Percentiles rank a stretch among this genome's conserved stretches.
phyloP scores from a whole-genome alignment of 2,888 invertebrate genomes.

The Diabrotica balteata region DNA sequence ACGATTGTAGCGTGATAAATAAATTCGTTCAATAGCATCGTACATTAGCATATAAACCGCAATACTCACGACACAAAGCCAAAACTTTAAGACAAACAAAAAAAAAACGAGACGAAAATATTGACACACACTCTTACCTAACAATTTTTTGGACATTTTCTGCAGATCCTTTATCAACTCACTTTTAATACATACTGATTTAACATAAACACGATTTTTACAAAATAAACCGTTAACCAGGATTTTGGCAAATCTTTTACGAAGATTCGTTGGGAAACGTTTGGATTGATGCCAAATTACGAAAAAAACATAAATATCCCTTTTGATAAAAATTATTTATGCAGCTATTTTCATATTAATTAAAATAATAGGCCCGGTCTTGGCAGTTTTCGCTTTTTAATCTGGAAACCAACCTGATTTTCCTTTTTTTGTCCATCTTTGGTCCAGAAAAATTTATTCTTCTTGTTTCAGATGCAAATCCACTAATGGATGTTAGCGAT shows the following conservation, averaged over 20 bases:
- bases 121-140: constrained; percentile 5
- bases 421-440: too few relatives aligned
- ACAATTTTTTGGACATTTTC: constrained; percentile 9
- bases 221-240: constrained; percentile 6
- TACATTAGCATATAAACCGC: too few relatives aligned
- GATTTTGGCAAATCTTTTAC: constrained; percentile 9
- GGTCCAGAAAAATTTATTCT: too few relatives aligned
- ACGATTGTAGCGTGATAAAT: too few relatives aligned
- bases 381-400: too few relatives aligned
- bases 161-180: background rate
- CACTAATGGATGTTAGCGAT: too few relatives aligned
- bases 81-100: too few relatives aligned
- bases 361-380: background rate
- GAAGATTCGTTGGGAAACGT: constrained; percentile 2
- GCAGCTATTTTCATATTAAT: background rate
- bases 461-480: too few relatives aligned
- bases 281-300: constrained; percentile 7
- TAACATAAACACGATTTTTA: constrained; percentile 8
- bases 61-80: too few relatives aligned
- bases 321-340: background rate
- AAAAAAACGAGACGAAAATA: too few relatives aligned
- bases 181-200: constrained; percentile 5
- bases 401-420: too few relatives aligned
- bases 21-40: too few relatives aligned
- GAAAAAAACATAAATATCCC: background rate